Base-by-base conservation (phyloP, 2,113 vertebrate species). In the Puma concolor region DNA sequence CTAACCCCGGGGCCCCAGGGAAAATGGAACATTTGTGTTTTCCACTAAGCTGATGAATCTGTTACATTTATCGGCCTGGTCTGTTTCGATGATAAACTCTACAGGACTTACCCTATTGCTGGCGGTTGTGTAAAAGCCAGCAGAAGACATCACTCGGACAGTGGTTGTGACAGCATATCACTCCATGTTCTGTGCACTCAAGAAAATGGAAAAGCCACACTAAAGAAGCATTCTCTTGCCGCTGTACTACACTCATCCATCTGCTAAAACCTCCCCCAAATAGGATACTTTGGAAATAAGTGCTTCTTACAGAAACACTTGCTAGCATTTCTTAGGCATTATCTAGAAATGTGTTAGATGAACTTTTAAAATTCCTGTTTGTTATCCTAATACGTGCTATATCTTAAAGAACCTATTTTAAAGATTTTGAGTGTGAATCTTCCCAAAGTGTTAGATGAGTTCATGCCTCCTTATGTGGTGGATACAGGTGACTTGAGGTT, bases 81-180 rank as follows among this genome's bases (percentile, higher is more conserved):
- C 44, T 89, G 38, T 84, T 66, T 54, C 36, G 72, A 44, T 9
- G 21, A 23, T 79, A 17, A 60, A 27, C 8, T n/a, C 31, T 81
- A 0, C 17, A 25, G 48, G 41, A 57, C 36, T 50, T 11, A 7
- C 16, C n/a, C 80, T n/a, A 2, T 76, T 44, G 48, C 23, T 44
- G 19, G 36, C 27, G 27, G 19, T 33, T 33, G 52, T 60, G 31
- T 64, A 33, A 57, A 87, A 89, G 19, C 69, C 9, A 29, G 9
- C n/a, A 29, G 15, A n/a, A 84, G 9, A 31, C 11, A 4, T 9
- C 52, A 15, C 12, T 38, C 21, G 17, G 13, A 27, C 57, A 15
- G 0, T 36, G n/a, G 23, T 21, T 21, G 8, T 7, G 11, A 11
- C 36, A 14, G n/a, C n/a, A 0, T 23, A 0, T 25, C 66, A 83